Conservation (phyloP, 2,888 invertebrate genomes). For the Rhabditoides inermis region DNA sequence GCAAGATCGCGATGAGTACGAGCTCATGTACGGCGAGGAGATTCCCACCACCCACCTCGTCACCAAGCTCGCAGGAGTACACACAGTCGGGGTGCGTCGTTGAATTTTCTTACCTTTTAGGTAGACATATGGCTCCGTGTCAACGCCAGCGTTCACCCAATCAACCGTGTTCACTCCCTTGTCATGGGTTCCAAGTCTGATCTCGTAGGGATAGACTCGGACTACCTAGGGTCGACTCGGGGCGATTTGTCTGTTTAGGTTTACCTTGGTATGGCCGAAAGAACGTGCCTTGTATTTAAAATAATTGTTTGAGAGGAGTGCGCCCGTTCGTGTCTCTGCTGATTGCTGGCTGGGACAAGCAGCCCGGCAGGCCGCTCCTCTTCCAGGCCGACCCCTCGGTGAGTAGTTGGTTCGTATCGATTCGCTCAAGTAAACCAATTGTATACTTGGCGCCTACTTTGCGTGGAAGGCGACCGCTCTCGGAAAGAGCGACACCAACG, state of each 20-base stretch:
- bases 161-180: too few species aligned
- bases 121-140: too few species aligned
- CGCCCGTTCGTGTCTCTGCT: conserved; percentile 93
- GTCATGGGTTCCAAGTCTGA: too few species aligned
- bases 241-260: too few species aligned
- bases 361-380: conserved; percentile 70
- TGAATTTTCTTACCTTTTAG: too few species aligned
- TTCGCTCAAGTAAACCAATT: background rate
- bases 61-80: conserved; percentile 92
- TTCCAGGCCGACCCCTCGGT: conserved; percentile 64
- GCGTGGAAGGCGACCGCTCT: conserved; percentile 99
- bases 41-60: conserved; percentile 94
- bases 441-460: conserved; percentile 98
- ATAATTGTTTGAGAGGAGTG: conserved; percentile 75
- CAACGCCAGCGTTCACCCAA: too few species aligned
- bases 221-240: too few species aligned
- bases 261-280: too few species aligned
- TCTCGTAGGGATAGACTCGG: too few species aligned
- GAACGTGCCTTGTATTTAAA: too few species aligned
- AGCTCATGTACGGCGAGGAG: conserved; percentile 78
- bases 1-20: conserved; percentile 63
- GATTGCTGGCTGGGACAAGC: conserved; percentile 93
- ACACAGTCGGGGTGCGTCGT: conserved; percentile 87
- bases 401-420: background rate
- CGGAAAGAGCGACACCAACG: conserved; percentile 95